Evolutionary conservation across 1,140 invertebrate genomes (phyloP), one percentile per base, ranked within the genome.

Genomic region (Theocolax elegans): DNA sequence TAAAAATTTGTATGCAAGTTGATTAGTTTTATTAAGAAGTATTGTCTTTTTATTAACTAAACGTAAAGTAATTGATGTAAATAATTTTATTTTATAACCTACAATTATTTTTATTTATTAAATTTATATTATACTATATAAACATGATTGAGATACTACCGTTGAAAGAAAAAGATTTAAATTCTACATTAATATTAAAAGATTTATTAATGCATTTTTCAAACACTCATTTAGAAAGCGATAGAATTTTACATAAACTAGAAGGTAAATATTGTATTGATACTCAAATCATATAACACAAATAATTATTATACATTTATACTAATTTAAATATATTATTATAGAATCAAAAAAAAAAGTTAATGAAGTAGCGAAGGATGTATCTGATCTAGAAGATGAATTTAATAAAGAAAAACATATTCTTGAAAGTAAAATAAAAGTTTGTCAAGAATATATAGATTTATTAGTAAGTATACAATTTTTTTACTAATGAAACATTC

Each of bases 121-220:
- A 35, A 35, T 35, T 35, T 23, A 51, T 51, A 21, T 51, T n/a
- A 21, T 51, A 44, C 4, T 46, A 46, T 46, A 23, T 9, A 21
- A 69, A 58, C 48, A 65, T 65, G 63, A 54, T 66, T 23, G 56
- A 60, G 6, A 21, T 71, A 59, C n/a, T 53, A 23, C 25, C 54
- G 25, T 13, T 60, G 15, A 9, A 9, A 31, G 35, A 4, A 25
- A 54, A 44, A 49, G 51, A 71, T 59, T 49, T 38, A 27, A 72
- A 72, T 29, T 62, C 56, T 27, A 44, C 62, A 10, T n/a, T 23
- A 31, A 44, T 40, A 65, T 51, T 66, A 51, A 65, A 65, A 44
- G 48, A 46, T 53, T 27, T 72, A 67, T 42, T 72, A 3, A 15
- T 23, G 3, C 23, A 67, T 49, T 54, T 72, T 25, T 48, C 56